Conservation (phyloP, 2,888 invertebrate genomes). For the Leptopilina syphax region DNA sequence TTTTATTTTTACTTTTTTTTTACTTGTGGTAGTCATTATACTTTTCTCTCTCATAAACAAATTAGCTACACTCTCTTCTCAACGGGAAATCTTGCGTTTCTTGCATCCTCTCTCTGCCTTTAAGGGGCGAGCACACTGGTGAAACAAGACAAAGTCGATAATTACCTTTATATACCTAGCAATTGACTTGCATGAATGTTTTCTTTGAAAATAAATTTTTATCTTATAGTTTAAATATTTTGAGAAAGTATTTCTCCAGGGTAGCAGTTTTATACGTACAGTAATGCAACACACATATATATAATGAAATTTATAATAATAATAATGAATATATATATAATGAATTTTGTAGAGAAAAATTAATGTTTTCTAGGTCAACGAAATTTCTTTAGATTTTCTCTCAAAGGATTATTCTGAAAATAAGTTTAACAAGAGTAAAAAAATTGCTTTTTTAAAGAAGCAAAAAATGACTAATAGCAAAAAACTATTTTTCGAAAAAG, state of each 20-base stretch:
- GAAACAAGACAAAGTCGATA: slow-evolving; percentile 39
- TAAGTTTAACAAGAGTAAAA: neutral
- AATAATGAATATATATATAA: neutral
- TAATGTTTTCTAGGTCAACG: slow-evolving; percentile 6
- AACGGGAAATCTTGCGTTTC: slow-evolving; percentile 22
- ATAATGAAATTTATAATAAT: neutral
- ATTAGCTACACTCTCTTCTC: slow-evolving; percentile 22
- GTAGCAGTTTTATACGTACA: neutral
- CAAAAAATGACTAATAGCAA: no score
- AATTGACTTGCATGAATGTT: slow-evolving; percentile 22
- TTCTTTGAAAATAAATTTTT: slow-evolving; percentile 13
- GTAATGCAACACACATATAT: neutral
- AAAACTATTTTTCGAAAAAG: no score
- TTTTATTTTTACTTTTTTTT: slow-evolving; percentile 3
- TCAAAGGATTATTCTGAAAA: neutral
- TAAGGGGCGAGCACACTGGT: slow-evolving; percentile 38
- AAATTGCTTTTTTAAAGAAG: no score
- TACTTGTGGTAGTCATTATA: slow-evolving; percentile 26
- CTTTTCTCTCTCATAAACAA: slow-evolving; percentile 26
- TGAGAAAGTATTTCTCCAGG: slow-evolving; percentile 17
- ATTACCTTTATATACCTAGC: slow-evolving; percentile 4
- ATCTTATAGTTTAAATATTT: slow-evolving; percentile 20
- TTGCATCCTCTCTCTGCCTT: slow-evolving; percentile 27
- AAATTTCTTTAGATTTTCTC: neutral
- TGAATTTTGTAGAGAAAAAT: slow-evolving; percentile 10